Evolutionary conservation across 2,888 invertebrate genomes (phyloP).

Genomic region (Ichneumon xanthorius): DNA sequence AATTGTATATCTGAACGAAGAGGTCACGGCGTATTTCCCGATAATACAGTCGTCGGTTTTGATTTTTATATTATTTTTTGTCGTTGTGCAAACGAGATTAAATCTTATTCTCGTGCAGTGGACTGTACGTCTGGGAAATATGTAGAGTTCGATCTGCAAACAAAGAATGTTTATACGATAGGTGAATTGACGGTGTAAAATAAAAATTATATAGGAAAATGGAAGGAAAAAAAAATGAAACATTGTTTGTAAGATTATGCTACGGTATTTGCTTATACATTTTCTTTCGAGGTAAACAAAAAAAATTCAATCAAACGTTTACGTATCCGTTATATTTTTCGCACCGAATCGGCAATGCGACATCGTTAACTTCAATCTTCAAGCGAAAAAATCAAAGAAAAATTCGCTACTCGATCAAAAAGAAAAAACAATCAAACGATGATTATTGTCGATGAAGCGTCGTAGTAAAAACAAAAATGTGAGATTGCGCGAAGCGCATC

Average conservation of each 20-base stretch:
- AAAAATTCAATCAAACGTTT: conserved; percentile 29
- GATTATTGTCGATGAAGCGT: conserved; percentile 46
- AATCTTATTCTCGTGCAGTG: conserved; percentile 25
- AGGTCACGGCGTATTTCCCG: conserved; percentile 51
- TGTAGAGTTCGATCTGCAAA: conserved; percentile 32
- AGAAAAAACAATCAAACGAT: conserved; percentile 64
- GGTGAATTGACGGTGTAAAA: conserved; percentile 60
- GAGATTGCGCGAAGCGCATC: background rate
- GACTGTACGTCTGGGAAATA: conserved; percentile 56
- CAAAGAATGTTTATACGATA: conserved; percentile 59
- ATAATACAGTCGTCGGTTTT: conserved; percentile 19
- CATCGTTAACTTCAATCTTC: conserved; percentile 24
- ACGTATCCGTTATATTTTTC: conserved; percentile 8
- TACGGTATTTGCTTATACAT: conserved; percentile 16
- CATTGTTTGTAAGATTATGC: background rate
- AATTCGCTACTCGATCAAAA: conserved; percentile 54
- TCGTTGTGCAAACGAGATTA: conserved; percentile 2
- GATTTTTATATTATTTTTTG: conserved; percentile 13
- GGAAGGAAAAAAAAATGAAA: conserved; percentile 37
- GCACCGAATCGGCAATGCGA: background rate
- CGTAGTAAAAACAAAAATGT: conserved; percentile 12
- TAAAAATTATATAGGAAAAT: conserved; percentile 24
- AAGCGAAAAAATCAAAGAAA: conserved; percentile 57
- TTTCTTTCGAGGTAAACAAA: background rate
- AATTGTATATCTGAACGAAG: conserved; percentile 61